phyloP scores from a whole-genome alignment of 2,888 invertebrate genomes.

The Xylota sylvarum region DNA sequence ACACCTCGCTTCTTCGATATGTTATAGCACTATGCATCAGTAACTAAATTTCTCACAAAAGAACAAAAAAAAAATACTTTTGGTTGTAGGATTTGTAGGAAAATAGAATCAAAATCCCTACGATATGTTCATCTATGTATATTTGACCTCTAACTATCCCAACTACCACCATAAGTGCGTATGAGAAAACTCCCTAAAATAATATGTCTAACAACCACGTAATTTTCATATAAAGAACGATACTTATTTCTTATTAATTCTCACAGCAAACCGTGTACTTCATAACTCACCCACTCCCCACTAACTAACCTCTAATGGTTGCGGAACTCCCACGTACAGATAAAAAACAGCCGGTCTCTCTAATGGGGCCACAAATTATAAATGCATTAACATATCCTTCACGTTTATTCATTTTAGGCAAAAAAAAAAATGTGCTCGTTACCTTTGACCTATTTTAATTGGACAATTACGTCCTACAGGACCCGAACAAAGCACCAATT shows the following conservation, averaged over 20 bases:
- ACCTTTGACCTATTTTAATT: conserved; percentile 49
- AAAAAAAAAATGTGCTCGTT: conserved; percentile 24
- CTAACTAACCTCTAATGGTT: background rate
- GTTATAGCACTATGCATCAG: no score
- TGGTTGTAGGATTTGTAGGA: no score
- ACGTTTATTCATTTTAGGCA: conserved; percentile 11
- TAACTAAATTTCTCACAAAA: no score
- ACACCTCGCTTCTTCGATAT: no score
- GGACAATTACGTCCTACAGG: conserved; percentile 42
- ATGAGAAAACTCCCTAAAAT: no score
- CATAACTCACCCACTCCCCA: conserved; percentile 3
- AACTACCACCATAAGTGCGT: no score
- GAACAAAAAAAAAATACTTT: no score
- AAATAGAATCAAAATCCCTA: no score
- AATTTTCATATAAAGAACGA: background rate
- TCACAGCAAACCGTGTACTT: background rate
- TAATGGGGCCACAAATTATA: conserved; percentile 42
- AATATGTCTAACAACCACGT: background rate
- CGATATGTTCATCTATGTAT: no score
- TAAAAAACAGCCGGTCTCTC: background rate
- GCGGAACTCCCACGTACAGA: background rate
- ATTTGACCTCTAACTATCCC: no score
- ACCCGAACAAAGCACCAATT: conserved; percentile 32
- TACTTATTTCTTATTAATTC: background rate
- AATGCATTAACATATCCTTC: conserved; percentile 40